Conservation (phyloP, 2,888 invertebrate species). For the Dolichopus griseipennis region DNA sequence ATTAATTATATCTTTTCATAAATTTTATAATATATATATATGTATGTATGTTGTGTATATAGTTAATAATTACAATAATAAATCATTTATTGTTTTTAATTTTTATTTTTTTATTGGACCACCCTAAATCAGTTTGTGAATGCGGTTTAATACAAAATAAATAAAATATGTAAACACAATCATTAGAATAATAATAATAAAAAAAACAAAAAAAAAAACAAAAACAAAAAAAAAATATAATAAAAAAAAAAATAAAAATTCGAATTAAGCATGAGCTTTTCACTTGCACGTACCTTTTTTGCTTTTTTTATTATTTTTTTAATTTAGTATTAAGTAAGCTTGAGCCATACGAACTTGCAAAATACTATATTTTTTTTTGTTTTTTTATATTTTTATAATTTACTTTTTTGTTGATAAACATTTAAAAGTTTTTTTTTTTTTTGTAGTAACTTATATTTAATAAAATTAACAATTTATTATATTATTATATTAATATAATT, state of each 20-base stretch:
- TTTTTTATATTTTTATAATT: too few species aligned
- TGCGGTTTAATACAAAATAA: neutral
- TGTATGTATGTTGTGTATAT: too few species aligned
- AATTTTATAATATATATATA: too few species aligned
- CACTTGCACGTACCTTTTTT: neutral
- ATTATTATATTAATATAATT: too few species aligned
- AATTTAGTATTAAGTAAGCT: neutral
- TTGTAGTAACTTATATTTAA: neutral
- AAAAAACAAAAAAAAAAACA: neutral
- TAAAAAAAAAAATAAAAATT: neutral
- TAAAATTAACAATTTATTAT: too few species aligned
- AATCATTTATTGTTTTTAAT: too few species aligned
- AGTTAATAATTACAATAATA: too few species aligned
- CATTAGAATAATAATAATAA: conserved; percentile 1
- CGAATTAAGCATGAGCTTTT: neutral
- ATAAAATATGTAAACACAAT: conserved; percentile 1
- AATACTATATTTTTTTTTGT: too few species aligned
- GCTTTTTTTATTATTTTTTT: neutral
- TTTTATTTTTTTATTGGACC: neutral
- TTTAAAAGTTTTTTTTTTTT: neutral
- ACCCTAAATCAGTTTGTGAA: neutral
- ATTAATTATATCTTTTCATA: too few species aligned
- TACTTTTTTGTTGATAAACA: too few species aligned
- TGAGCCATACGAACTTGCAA: neutral
- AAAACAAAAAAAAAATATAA: neutral